Conservation (phyloP, 2,113 vertebrate genomes). For the Plectropomus leopardus region DNA sequence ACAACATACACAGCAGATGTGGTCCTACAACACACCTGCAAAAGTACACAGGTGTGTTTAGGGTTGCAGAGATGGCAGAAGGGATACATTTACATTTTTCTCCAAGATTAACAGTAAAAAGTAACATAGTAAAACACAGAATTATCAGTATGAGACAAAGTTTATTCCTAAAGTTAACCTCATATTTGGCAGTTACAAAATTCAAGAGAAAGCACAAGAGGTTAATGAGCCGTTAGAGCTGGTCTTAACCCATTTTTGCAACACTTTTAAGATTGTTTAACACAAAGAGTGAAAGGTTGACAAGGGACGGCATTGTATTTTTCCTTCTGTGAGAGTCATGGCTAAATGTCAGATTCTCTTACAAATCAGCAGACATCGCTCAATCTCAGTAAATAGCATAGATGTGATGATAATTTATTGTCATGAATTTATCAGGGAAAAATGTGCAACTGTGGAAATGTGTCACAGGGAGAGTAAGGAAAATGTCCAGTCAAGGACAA, state of each 20-base stretch:
- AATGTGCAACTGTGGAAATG: constrained; percentile 26
- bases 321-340: not conserved
- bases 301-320: not conserved
- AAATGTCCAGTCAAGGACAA: constrained; percentile 32
- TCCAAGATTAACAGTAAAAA: too few species aligned
- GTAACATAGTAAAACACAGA: too few species aligned
- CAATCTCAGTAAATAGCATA: not conserved
- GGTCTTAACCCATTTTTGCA: constrained; percentile 7
- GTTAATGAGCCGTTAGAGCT: constrained; percentile 3
- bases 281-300: not conserved
- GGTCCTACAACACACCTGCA: not conserved
- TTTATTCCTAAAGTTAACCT: not conserved
- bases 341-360: not conserved
- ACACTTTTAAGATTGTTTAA: not conserved
- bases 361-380: not conserved
- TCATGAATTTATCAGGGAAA: too few species aligned
- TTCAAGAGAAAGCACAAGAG: constrained; percentile 8
- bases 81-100: too few species aligned
- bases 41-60: not conserved
- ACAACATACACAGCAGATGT: not conserved
- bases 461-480: constrained; percentile 6
- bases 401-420: not conserved
- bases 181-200: constrained; percentile 6
- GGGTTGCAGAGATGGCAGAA: not conserved
- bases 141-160: too few species aligned